Conservation (phyloP, 2,113 vertebrate species). For the Pachycephala philippinensis region DNA sequence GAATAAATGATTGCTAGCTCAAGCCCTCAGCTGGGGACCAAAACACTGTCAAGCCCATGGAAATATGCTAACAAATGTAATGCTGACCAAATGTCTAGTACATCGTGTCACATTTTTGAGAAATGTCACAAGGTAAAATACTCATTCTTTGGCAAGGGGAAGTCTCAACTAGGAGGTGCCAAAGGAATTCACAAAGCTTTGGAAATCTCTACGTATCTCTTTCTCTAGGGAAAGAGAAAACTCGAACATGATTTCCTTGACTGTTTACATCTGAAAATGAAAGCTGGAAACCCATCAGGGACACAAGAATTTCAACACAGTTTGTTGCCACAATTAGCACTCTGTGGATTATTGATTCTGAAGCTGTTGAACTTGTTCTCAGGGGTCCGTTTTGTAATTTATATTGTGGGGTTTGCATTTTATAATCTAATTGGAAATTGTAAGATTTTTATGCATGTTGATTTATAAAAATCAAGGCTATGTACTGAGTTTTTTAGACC, state of each 20-base stretch:
- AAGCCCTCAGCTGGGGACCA: background rate
- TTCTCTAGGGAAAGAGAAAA: slow-evolving; percentile 1
- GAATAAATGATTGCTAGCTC: background rate
- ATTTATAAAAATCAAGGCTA: slow-evolving; percentile 26
- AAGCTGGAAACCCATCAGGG: background rate
- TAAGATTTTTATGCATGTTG: background rate
- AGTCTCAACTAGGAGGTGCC: background rate
- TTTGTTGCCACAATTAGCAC: background rate
- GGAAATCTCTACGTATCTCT: background rate
- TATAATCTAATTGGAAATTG: background rate
- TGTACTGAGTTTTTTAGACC: background rate
- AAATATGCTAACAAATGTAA: background rate
- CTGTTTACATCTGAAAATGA: slow-evolving; percentile 15
- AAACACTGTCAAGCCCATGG: background rate
- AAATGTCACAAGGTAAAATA: slow-evolving; percentile 12
- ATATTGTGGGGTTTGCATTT: background rate
- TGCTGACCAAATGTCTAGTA: slow-evolving; percentile 5
- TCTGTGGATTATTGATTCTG: background rate
- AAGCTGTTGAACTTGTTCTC: background rate
- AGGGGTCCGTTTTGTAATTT: background rate
- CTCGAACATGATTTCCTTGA: background rate
- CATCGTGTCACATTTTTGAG: background rate
- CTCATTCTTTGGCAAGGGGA: slow-evolving; percentile 30
- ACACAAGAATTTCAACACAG: background rate
- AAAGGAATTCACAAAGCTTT: slow-evolving; percentile 24